Conservation (phyloP, 2,888 invertebrate genomes). For the Fragum fragum region DNA sequence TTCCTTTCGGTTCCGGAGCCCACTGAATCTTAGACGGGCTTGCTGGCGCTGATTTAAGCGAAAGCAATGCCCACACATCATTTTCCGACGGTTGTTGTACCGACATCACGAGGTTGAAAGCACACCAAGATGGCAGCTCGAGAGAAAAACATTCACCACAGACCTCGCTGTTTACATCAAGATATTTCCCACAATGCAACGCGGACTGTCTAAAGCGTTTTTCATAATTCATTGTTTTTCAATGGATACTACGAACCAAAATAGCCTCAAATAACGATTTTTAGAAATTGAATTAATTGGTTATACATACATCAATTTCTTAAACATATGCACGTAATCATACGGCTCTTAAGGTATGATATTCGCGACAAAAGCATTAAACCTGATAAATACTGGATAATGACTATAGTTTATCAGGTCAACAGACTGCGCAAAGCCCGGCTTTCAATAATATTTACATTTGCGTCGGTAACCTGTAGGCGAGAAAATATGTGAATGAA, state of each 20-base stretch:
- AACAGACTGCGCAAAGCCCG: conserved; percentile 48
- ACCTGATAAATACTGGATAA: conserved; percentile 28
- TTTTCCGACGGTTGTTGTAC: conserved; percentile 83
- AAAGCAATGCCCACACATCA: conserved; percentile 96
- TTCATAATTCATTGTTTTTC: conserved; percentile 29
- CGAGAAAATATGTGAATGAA: conserved; percentile 27
- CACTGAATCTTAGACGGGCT: conserved; percentile 90
- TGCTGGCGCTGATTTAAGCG: conserved; percentile 95
- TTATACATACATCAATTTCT: too few species aligned
- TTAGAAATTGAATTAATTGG: too few species aligned
- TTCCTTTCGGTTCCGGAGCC: conserved; percentile 90
- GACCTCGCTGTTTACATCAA: conserved; percentile 83
- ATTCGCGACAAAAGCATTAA: too few species aligned
- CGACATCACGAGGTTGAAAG: conserved; percentile 82
- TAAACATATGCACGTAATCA: too few species aligned
- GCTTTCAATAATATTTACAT: conserved; percentile 68
- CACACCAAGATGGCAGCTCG: conserved; percentile 83
- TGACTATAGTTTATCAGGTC: conserved; percentile 53
- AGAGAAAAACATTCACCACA: conserved; percentile 81
- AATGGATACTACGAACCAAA: too few species aligned
- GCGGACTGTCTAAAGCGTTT: conserved; percentile 57
- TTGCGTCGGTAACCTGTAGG: conserved; percentile 16
- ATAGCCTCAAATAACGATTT: too few species aligned
- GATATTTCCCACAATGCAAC: conserved; percentile 81
- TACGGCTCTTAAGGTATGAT: too few species aligned